Conservation (phyloP, 2,113 vertebrate genomes). For the Saguinus midas region DNA sequence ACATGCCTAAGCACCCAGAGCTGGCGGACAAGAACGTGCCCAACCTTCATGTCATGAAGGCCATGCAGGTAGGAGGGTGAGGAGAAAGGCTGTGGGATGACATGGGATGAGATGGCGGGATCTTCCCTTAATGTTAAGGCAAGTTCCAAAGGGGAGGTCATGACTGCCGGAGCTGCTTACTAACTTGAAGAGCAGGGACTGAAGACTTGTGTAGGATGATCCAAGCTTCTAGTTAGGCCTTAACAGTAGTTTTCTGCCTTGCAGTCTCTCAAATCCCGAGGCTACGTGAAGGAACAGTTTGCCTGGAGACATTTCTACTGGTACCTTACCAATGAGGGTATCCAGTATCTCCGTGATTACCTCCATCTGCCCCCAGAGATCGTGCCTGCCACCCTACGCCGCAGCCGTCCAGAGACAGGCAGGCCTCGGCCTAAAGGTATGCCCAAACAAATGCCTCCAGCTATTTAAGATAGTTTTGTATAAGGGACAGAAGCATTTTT, state of each 20-base stretch:
- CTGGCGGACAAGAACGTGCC: constrained; percentile 98
- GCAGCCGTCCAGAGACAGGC: constrained; percentile 96
- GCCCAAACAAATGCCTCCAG: neutral
- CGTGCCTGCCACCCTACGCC: constrained; percentile 95
- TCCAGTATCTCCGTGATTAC: constrained; percentile 98
- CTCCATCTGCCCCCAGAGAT: constrained; percentile 98
- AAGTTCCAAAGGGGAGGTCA: neutral
- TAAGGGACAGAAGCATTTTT: accelerated
- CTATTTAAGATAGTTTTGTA: neutral
- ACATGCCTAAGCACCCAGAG: constrained; percentile 96
- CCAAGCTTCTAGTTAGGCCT: neutral
- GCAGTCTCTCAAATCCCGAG: constrained; percentile 96
- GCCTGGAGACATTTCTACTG: constrained; percentile 99
- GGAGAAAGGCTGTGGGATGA: neutral
- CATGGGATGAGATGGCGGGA: neutral
- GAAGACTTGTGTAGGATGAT: neutral
- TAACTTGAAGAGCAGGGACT: too few relatives aligned
- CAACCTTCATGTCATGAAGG: constrained; percentile 99
- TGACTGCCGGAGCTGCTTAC: neutral
- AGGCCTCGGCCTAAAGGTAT: constrained; percentile 97
- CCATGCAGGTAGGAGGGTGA: constrained; percentile 91
- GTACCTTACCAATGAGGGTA: constrained; percentile 99
- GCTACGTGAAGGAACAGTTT: constrained; percentile 99
- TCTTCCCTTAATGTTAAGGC: neutral
- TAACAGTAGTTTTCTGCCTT: neutral